Conservation (phyloP, 2,888 invertebrate genomes). For the Oligia fasciuncula region DNA sequence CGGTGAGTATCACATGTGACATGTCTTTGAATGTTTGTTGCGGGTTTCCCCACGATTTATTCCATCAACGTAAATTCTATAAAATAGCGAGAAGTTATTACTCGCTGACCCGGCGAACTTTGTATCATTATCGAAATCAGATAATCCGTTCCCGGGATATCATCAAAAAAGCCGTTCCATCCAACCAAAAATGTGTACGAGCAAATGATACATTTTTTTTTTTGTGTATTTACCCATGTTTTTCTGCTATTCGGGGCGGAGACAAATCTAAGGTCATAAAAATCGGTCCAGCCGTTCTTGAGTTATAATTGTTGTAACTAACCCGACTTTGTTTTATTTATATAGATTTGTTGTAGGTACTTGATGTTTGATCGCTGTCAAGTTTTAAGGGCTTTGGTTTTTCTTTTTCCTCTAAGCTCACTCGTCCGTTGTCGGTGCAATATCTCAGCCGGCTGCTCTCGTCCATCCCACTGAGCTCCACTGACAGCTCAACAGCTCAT, state of each 20-base stretch:
- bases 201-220: too few species aligned
- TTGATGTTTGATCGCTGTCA: conserved; percentile 1
- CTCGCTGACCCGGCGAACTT: too few species aligned
- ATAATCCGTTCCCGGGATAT: too few species aligned
- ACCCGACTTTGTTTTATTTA: too few species aligned
- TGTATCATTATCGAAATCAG: too few species aligned
- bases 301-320: too few species aligned
- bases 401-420: conserved; percentile 15
- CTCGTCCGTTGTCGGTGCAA: conserved; percentile 1
- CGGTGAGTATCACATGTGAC: background rate
- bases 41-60: background rate
- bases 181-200: too few species aligned
- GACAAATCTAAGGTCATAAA: too few species aligned
- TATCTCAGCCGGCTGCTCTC: conserved; percentile 23
- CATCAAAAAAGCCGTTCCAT: too few species aligned
- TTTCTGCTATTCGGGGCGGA: too few species aligned
- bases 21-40: background rate
- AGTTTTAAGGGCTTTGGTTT: background rate
- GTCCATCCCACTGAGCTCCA: background rate
- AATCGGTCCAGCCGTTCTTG: too few species aligned
- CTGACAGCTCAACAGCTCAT: conserved; percentile 39
- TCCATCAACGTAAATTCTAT: background rate
- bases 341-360: background rate
- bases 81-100: background rate
- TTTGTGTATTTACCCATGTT: too few species aligned